Conservation (phyloP, 2,113 vertebrate genomes). For the Nestor notabilis region DNA sequence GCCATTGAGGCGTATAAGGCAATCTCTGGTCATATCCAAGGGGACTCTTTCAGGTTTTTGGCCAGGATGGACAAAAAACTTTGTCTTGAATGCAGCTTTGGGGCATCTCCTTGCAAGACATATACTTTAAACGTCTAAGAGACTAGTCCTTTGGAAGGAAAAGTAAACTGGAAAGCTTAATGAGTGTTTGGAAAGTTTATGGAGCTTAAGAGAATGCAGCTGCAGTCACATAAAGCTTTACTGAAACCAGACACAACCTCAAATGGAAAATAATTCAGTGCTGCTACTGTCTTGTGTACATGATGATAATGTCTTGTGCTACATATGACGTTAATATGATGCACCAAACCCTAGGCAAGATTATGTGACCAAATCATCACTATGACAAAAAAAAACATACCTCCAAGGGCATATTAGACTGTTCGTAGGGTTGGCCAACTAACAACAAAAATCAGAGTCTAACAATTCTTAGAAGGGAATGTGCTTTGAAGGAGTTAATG, state of each 20-base stretch:
- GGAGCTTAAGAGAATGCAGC: not conserved
- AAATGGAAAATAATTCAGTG: not conserved
- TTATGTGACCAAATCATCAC: not conserved
- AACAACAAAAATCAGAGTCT: not conserved
- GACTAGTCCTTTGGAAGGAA: not conserved
- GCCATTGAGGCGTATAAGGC: not conserved
- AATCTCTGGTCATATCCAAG: not conserved
- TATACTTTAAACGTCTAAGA: fast-evolving
- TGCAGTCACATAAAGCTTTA: not conserved
- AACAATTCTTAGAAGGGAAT: not conserved
- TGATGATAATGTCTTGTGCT: not conserved
- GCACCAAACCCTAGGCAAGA: not conserved
- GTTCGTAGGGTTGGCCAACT: not conserved
- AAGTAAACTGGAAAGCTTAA: not conserved
- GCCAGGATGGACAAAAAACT: not conserved
- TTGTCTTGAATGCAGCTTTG: not conserved
- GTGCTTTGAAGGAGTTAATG: not conserved
- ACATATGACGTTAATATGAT: not conserved
- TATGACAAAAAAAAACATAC: not conserved
- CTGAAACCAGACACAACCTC: not conserved
- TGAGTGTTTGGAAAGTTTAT: not conserved
- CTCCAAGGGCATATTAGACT: not conserved
- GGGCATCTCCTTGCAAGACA: not conserved
- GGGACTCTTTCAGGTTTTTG: not conserved
- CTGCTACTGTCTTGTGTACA: not conserved